Percentiles rank a stretch among this genome's conserved stretches.
Conservation (phyloP, 2,888 invertebrate species). For the Tricholauxania praeusta region DNA sequence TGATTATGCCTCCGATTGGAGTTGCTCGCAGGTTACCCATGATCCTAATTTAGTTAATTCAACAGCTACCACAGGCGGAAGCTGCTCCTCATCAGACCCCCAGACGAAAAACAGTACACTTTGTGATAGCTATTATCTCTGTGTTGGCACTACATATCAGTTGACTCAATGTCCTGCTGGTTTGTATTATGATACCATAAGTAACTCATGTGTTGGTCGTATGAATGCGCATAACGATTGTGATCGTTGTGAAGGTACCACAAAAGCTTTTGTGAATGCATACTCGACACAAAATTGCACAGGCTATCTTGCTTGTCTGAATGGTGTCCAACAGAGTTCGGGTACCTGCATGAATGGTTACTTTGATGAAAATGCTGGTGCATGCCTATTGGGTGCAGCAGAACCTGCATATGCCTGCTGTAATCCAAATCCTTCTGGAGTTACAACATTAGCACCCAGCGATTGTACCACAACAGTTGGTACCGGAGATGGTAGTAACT, state of each 20-base stretch:
- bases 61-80: constrained; percentile 17
- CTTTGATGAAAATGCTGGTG: constrained; percentile 49
- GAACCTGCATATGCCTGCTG: constrained; percentile 52
- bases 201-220: constrained; percentile 48
- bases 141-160: constrained; percentile 43
- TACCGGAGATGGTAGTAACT: neutral
- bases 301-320: constrained; percentile 50
- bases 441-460: neutral
- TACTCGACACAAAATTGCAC: constrained; percentile 48
- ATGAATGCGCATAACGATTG: constrained; percentile 52
- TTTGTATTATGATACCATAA: constrained; percentile 47
- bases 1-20: constrained; percentile 45
- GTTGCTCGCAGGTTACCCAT: constrained; percentile 52
- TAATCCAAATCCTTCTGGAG: constrained; percentile 25
- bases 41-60: constrained; percentile 39
- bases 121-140: constrained; percentile 51
- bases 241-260: constrained; percentile 53
- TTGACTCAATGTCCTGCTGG: constrained; percentile 44
- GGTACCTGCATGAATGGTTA: constrained; percentile 47
- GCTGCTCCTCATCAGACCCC: constrained; percentile 38
- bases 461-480: neutral
- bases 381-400: constrained; percentile 37
- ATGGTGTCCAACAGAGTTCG: constrained; percentile 45
- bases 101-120: constrained; percentile 38
- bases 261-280: constrained; percentile 50